Conservation (phyloP, 2,113 vertebrate species). For the Amblyopsis rosae region DNA sequence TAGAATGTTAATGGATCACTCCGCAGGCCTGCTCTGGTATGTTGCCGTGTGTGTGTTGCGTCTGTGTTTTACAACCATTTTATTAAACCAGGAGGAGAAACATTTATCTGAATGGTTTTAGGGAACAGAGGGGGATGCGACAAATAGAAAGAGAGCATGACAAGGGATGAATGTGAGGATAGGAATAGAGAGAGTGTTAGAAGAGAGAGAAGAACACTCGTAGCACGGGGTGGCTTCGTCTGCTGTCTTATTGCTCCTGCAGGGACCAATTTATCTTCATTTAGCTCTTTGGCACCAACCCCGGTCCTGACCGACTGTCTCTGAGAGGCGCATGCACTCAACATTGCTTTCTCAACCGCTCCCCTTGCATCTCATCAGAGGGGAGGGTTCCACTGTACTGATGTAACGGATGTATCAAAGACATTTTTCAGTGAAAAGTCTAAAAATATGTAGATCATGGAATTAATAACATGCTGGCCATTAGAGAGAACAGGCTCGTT, state of each 20-base stretch:
- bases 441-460: not conserved
- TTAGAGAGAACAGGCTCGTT: too few species aligned
- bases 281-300: conserved; percentile 61
- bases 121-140: conserved; percentile 38
- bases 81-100: conserved; percentile 51
- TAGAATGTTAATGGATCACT: conserved; percentile 68
- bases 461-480: not conserved
- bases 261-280: conserved; percentile 73
- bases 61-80: conserved; percentile 24
- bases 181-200: conserved; percentile 40
- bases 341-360: conserved; percentile 8
- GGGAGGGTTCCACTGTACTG: not conserved
- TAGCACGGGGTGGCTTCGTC: conserved; percentile 62
- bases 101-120: conserved; percentile 59
- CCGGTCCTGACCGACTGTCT: conserved; percentile 36
- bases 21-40: conserved; percentile 20
- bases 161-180: conserved; percentile 43
- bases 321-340: conserved; percentile 36
- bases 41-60: not conserved
- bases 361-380: not conserved
- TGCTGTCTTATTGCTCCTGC: conserved; percentile 66
- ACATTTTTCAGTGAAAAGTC: not conserved
- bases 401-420: not conserved
- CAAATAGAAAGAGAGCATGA: conserved; percentile 34
- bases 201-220: conserved; percentile 56